Percentiles rank a stretch among this genome's conserved stretches.
Conservation (phyloP, 2,113 vertebrate species). For the Glareola pratincola region DNA sequence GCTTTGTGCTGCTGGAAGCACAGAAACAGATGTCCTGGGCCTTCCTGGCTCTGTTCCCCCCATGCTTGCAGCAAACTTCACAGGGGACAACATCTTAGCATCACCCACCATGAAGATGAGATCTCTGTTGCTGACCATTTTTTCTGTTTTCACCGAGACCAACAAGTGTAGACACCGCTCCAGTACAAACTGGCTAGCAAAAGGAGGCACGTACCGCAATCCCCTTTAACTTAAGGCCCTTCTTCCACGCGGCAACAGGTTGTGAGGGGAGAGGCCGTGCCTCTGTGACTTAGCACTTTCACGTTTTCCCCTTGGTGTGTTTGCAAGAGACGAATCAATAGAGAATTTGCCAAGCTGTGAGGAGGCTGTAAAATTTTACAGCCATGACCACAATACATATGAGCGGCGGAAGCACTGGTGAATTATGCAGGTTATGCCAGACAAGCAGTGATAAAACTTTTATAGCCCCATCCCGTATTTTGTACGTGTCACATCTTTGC, state of each 20-base stretch:
- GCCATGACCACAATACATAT: not conserved
- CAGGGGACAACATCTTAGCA: not conserved
- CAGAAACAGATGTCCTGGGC: not conserved
- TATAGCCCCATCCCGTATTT: not conserved
- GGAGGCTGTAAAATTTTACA: not conserved
- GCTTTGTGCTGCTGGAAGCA: not conserved
- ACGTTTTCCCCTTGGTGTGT: constrained; percentile 8
- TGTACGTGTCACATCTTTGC: not conserved
- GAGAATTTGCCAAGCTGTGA: not conserved
- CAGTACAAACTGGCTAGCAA: not conserved
- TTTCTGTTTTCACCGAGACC: not conserved
- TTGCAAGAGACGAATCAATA: not conserved
- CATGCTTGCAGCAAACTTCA: not conserved
- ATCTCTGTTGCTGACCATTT: not conserved
- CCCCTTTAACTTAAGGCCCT: not conserved
- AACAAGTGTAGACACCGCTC: not conserved
- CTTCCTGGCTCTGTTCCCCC: not conserved
- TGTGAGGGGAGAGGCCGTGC: not conserved
- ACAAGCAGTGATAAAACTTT: not conserved
- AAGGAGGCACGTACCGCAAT: not conserved
- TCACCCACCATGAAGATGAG: not conserved
- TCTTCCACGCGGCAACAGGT: not conserved
- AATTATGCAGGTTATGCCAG: not conserved
- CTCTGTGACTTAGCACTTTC: not conserved
- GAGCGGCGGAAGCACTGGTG: not conserved